Evolutionary conservation across 1,140 invertebrate genomes (phyloP), one percentile per base, ranked within the genome.

Genomic region (Teleopsis dalmanni): DNA sequence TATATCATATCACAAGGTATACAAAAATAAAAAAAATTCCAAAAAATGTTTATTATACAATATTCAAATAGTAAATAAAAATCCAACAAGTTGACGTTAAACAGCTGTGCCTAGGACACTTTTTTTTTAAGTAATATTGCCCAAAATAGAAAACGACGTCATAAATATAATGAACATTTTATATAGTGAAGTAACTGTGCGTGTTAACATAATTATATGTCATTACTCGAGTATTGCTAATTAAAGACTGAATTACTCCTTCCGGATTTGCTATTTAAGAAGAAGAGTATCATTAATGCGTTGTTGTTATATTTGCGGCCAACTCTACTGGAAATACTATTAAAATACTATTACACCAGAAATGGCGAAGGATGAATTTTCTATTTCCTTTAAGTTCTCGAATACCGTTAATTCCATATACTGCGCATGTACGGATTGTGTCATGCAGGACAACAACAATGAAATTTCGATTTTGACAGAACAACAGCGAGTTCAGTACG

Each of bases 381-480:
- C n/a, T 11, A 16, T 3, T 4, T 21, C 18, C n/a, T 27, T 43
- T 27, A 16, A 13, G 7, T 19, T 1, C 16, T 25, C 16, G 13
- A 9, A 3, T 16, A 25, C 14, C n/a, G 6, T 4, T 23, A 43
- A 13, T 29, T 7, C 27, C 27, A 29, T 5, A n/a, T n/a, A n/a
- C 48, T 63, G 64, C 64, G 64, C 64, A 67, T 65, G 64, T 46
- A 49, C 48, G 35, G 61, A 67, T 67, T 67, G 64, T 67, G 64
- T 67, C 64, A 67, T 67, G 47, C 51, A 37, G 27, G 31, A 26
- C 21, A 29, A 27, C 7, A 29, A 29, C 27, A n/a, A 18, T 31
- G 26, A 18, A 43, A 31, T 16, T 21, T 11, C 18, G 6, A 21
- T n/a, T 25, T 18, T 13, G 18, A 3, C 14, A 18, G 3, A 8